Conservation (phyloP, 2,888 invertebrate species). For the Andrena minutula region DNA sequence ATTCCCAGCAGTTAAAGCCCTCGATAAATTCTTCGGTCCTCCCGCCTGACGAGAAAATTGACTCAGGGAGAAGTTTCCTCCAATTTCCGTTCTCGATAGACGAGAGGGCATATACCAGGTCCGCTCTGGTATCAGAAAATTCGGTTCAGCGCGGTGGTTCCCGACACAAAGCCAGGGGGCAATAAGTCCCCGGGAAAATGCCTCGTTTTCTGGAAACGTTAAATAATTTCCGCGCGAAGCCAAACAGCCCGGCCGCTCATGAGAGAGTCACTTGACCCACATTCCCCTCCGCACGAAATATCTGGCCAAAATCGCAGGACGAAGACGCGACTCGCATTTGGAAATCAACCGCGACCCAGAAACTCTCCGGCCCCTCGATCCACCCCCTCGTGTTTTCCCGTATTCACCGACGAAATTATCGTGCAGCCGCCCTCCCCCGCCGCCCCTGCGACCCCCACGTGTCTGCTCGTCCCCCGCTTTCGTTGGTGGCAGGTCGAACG, state of each 20-base stretch:
- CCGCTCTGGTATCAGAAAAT: background rate
- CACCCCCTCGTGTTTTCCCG: background rate
- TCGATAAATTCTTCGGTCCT: too few relatives aligned
- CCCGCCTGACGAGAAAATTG: too few relatives aligned
- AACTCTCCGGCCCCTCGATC: background rate
- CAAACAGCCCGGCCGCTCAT: conserved; percentile 27
- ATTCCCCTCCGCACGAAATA: conserved; percentile 15
- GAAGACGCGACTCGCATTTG: conserved; percentile 39
- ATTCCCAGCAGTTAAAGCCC: too few relatives aligned
- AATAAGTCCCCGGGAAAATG: conserved; percentile 17
- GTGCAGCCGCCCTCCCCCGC: too few relatives aligned
- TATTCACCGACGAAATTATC: background rate
- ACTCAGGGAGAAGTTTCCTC: background rate
- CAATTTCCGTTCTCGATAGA: background rate
- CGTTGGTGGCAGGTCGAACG: conserved; percentile 12
- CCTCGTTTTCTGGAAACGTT: conserved; percentile 25
- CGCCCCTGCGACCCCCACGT: background rate
- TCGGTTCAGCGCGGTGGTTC: background rate
- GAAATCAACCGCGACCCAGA: conserved; percentile 46
- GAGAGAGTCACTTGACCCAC: conserved; percentile 28
- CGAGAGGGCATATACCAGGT: background rate
- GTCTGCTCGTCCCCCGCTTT: conserved; percentile 4
- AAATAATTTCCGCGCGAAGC: conserved; percentile 41
- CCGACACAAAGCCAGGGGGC: background rate
- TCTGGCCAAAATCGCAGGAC: conserved; percentile 37